Percentiles rank a stretch among this genome's conserved stretches.
Conservation (phyloP, 2,888 invertebrate genomes). For the Drosophila niveifrons region DNA sequence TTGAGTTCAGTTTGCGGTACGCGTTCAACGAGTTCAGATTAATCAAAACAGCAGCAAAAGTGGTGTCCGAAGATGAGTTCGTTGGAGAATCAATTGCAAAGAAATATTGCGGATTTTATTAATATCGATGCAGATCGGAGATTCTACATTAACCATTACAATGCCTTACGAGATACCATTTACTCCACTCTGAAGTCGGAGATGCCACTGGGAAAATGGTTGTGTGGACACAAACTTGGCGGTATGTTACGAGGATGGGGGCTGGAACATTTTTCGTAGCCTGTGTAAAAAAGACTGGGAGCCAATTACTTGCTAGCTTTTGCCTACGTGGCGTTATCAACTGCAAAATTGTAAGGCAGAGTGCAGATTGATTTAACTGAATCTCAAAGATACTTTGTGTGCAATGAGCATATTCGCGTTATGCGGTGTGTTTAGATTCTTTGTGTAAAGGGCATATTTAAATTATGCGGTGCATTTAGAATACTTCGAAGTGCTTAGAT, state of each 20-base stretch:
- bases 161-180: slow-evolving; percentile 31
- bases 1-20: slow-evolving; percentile 1
- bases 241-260: slow-evolving; percentile 41
- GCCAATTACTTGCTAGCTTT: too few species aligned
- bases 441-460: too few species aligned
- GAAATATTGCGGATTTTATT: slow-evolving; percentile 10
- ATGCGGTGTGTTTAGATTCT: too few species aligned
- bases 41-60: neutral
- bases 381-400: neutral
- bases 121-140: slow-evolving; percentile 13
- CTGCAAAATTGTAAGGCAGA: too few species aligned
- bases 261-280: neutral
- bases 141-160: slow-evolving; percentile 3
- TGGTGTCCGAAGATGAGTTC: slow-evolving; percentile 1
- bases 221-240: slow-evolving; percentile 49
- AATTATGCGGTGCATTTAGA: neutral
- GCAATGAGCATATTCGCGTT: too few species aligned
- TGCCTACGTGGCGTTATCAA: slow-evolving; percentile 7
- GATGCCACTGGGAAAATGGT: slow-evolving; percentile 36
- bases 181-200: slow-evolving; percentile 39
- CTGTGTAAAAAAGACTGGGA: neutral
- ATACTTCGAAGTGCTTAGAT: neutral
- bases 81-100: slow-evolving; percentile 16
- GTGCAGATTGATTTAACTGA: neutral
- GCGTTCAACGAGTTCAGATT: neutral